Evolutionary conservation across 2,113 vertebrate species (phyloP), one percentile per base, ranked within the genome.

Genomic region (Etia nguti): DNA sequence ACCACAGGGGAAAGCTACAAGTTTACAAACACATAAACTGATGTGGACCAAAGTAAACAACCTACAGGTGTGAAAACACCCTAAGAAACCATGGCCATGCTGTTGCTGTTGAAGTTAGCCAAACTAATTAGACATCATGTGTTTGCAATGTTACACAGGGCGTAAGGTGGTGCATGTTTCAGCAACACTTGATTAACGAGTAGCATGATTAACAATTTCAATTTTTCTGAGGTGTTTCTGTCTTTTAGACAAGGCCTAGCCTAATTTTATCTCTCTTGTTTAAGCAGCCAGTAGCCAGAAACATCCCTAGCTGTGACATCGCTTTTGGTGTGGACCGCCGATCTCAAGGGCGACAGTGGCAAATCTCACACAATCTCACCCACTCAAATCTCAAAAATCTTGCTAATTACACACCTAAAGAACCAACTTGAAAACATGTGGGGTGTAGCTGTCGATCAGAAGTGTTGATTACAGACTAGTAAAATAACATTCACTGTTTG

Each of bases 381-480:
- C 41, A 73, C 65, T 4, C 65, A 43, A 73, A 46, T 68, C 22
- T 46, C 38, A 73, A 10, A 73, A 73, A 75, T 2, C 41, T 29
- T 43, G 43, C 24, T 48, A 73, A 73, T 46, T 48, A 73, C 68
- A 73, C 68, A 73, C 41, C 68, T 29, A 29, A 75, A 48, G 41
- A 26, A 24, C 18, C 6, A 75, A 48, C 70, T 20, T 0, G 1
- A 6, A 46, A 75, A 20, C 2, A 0, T 11, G 70, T 75, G 41
- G 9, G 41, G 41, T 29, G 70, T 26, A 48, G 70, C 41, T 75
- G 68, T 29, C 13, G 15, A 8, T 75, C 4, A 18, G 24, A 75
- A 77, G 41, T 77, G 70, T 50, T 48, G 70, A 48, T 48, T 48
- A 29, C 31, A 50, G 24, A 12, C 22, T 48, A 75, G 15, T 29